Percentiles rank a stretch among this genome's conserved stretches.
These are phyloP conservation scores for Thomomys bottae DNA, from an alignment of 2,113 vertebrate species.

Conservation along the genomic window DNA sequence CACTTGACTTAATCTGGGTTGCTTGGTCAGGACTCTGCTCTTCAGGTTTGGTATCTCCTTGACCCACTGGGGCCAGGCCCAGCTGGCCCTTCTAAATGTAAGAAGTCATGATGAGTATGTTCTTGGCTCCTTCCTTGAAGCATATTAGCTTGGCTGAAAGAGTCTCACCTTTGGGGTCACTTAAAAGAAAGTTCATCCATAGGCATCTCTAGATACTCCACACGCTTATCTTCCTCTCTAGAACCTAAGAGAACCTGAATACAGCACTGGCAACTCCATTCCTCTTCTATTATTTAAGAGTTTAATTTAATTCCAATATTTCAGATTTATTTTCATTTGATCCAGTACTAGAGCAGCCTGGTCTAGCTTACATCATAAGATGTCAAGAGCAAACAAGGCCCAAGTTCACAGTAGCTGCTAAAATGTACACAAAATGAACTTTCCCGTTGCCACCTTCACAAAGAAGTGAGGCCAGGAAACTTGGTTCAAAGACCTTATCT, in stretches of 20 bases:
- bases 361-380: neutral
- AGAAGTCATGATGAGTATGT: neutral
- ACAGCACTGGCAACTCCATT: neutral
- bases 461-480: neutral
- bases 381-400: neutral
- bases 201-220: neutral
- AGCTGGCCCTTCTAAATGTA: neutral
- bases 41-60: conserved; percentile 29
- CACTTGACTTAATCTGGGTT: conserved; percentile 34
- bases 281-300: neutral
- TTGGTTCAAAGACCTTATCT: neutral
- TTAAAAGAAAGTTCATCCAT: neutral
- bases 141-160: neutral
- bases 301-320: neutral
- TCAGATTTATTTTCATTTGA: neutral
- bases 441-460: neutral
- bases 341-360: neutral
- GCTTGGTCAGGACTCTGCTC: neutral
- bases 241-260: neutral
- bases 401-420: neutral
- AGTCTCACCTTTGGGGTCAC: neutral
- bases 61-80: conserved; percentile 37
- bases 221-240: neutral
- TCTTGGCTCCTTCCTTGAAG: conserved; percentile 10
- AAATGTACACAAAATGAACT: neutral